Percentiles rank a stretch among this genome's conserved stretches.
Evolutionary conservation across 2,113 vertebrate species (phyloP).

Genomic region (Centropristis striata): DNA sequence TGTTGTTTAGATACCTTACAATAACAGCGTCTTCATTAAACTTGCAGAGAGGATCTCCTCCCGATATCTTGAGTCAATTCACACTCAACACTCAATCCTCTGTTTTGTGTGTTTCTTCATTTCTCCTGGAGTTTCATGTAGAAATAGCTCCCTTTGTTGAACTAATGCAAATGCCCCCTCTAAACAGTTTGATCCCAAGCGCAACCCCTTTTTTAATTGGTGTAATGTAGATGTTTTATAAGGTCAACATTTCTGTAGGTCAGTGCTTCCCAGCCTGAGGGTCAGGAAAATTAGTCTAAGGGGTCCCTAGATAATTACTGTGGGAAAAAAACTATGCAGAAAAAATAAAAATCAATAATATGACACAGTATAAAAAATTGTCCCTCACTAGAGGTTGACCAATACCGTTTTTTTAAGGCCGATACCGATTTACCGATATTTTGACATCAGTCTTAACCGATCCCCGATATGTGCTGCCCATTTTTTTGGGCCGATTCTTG

Average conservation of each 20-base stretch:
- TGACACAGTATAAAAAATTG: too few species aligned
- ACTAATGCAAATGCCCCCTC: background rate
- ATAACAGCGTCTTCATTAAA: conserved; percentile 39
- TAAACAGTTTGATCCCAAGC: background rate
- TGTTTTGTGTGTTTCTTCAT: conserved; percentile 5
- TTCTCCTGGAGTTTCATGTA: background rate
- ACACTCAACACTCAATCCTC: conserved; percentile 16
- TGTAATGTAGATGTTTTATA: too few species aligned
- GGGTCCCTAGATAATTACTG: background rate
- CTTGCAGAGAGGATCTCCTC: background rate
- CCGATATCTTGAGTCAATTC: conserved; percentile 40
- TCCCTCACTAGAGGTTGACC: too few species aligned
- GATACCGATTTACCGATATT: too few species aligned
- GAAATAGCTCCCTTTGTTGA: background rate
- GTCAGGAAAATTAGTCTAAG: background rate
- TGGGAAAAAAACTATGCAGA: background rate
- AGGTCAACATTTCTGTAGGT: background rate
- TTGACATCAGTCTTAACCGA: too few species aligned
- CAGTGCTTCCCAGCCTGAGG: background rate
- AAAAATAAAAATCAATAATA: too few species aligned
- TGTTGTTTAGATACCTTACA: conserved; percentile 47
- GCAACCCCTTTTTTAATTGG: background rate
- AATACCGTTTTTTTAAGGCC: too few species aligned
- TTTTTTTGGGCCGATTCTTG: too few species aligned
- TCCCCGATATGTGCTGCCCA: too few species aligned